These are phyloP conservation scores for Thalassophryne amazonica DNA, from an alignment of 2,797 vertebrate genomes.

Conservation along the genomic window DNA sequence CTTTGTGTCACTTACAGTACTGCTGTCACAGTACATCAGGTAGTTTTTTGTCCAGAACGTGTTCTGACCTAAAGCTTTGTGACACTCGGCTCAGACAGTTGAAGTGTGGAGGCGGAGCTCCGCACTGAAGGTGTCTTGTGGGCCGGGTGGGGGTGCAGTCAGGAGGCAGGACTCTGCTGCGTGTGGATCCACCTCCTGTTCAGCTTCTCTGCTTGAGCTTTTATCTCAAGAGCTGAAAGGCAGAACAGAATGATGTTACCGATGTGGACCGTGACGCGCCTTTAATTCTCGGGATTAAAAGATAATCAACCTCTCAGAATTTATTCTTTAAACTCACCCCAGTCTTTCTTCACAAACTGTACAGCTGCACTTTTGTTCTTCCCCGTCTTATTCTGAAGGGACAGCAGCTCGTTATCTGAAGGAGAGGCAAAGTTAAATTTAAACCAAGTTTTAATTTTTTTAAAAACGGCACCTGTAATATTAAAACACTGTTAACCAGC, in stretches of 20 bases:
- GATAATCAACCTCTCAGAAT: too few species aligned
- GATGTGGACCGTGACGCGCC: too few species aligned
- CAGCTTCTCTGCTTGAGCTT: conserved; percentile 80
- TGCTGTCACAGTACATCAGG: too few species aligned
- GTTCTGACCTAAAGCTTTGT: neutral
- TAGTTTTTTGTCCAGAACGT: neutral
- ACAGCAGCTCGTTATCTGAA: conserved; percentile 86
- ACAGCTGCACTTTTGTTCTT: conserved; percentile 79
- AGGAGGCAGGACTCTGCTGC: conserved; percentile 52
- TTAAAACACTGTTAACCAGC: too few species aligned
- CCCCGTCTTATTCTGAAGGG: conserved; percentile 83
- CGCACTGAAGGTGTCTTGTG: neutral
- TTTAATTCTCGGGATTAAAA: too few species aligned
- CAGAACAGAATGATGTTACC: neutral
- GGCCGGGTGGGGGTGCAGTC: neutral
- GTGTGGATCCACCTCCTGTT: conserved; percentile 81
- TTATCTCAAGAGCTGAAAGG: conserved; percentile 75
- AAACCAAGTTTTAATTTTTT: too few species aligned
- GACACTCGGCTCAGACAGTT: neutral
- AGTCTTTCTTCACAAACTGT: conserved; percentile 83
- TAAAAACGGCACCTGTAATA: too few species aligned
- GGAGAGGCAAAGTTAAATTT: rapidly evolving
- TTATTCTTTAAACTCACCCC: conserved; percentile 78
- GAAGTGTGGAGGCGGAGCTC: neutral
- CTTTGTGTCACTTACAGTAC: too few species aligned